A percentile compares a stretch with the other conserved stretches of the same genome.
These are phyloP conservation scores for Nibea albiflora DNA, from an alignment of 2,113 vertebrate species.

Conservation along the genomic window DNA sequence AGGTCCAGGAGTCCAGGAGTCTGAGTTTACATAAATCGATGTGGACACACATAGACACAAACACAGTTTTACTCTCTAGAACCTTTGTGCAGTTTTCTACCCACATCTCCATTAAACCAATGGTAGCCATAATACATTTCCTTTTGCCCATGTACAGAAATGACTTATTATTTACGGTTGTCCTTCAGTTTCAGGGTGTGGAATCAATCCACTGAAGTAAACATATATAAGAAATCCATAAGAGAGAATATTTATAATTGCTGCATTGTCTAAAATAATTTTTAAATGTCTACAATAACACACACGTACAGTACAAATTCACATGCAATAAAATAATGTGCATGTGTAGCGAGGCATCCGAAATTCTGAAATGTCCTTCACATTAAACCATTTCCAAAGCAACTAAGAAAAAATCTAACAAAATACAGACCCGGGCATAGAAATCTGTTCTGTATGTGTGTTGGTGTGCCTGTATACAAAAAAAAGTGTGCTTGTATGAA, in stretches of 20 bases:
- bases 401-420: background rate
- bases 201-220: constrained; percentile 13
- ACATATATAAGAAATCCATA: constrained; percentile 17
- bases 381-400: background rate
- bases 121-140: constrained; percentile 40
- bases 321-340: background rate
- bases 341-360: background rate
- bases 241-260: constrained; percentile 6
- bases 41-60: constrained; percentile 7
- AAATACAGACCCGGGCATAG: background rate
- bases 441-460: constrained; percentile 3
- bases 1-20: constrained; percentile 29
- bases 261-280: constrained; percentile 12
- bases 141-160: constrained; percentile 2
- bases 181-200: constrained; percentile 11
- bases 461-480: constrained; percentile 12
- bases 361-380: constrained; percentile 12
- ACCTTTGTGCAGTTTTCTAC: constrained; percentile 29
- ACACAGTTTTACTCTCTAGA: constrained; percentile 16
- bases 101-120: constrained; percentile 36
- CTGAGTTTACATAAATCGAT: constrained; percentile 45
- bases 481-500: constrained; percentile 28
- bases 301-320: constrained; percentile 1
- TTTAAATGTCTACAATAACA: background rate
- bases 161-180: too few relatives aligned